These are phyloP conservation scores for Podarcis siculus DNA, from an alignment of 2,797 vertebrate genomes.

Conservation along the genomic window DNA sequence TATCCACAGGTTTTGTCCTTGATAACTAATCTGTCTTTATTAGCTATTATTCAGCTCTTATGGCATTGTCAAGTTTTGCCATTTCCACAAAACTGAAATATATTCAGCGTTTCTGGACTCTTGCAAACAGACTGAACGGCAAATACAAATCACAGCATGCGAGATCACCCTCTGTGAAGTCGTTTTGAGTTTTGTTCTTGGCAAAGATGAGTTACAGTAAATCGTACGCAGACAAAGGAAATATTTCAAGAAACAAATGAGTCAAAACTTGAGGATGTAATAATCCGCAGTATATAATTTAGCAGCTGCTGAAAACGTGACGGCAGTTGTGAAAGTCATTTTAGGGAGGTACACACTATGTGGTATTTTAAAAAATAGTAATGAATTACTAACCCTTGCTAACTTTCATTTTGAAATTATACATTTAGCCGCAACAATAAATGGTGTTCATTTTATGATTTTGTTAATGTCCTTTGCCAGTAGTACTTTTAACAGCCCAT, in stretches of 20 bases:
- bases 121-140: conserved; percentile 42
- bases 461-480: not conserved
- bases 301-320: not conserved
- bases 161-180: not conserved
- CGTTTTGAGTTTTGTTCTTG: conserved; percentile 1
- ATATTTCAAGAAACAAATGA: conserved; percentile 31
- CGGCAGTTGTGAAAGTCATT: not conserved
- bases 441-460: not conserved
- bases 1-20: conserved; percentile 17
- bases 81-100: conserved; percentile 72
- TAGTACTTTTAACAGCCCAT: not conserved
- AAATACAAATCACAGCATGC: conserved; percentile 14
- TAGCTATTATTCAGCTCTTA: conserved; percentile 26
- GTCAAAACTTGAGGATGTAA: not conserved
- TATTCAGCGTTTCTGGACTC: conserved; percentile 42
- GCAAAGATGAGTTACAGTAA: not conserved
- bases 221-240: not conserved
- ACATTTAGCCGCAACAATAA: not conserved
- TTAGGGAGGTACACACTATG: not conserved
- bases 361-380: conserved; percentile 1
- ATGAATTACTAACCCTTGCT: conserved; percentile 14
- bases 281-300: conserved; percentile 1
- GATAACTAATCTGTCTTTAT: conserved; percentile 46
- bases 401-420: not conserved
- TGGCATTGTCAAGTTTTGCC: conserved; percentile 51